Evolutionary conservation across 1,140 invertebrate species (phyloP), one percentile per base, ranked within the genome.

Genomic region (Paraescarpia echinospica): DNA sequence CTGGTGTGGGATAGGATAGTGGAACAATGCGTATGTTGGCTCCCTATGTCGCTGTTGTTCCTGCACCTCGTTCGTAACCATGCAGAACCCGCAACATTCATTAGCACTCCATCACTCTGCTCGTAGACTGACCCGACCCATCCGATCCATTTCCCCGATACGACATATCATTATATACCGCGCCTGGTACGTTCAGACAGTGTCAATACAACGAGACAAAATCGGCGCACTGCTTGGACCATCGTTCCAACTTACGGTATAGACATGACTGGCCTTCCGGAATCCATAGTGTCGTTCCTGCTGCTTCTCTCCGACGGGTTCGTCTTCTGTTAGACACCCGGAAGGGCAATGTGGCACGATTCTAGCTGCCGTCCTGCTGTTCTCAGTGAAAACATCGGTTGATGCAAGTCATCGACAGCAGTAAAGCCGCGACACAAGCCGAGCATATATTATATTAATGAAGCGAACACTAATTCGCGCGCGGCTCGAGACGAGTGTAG

Each of bases 371-470:
- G 48, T 51, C 48, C 48, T 51, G 59, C 0, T 77, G 59, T 77
- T 77, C 18, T 18, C 27, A 31, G 22, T 77, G 59, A 77, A 77
- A 18, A 18, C 48, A 18, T 9, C 48, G 48, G 48, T 8, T 4
- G 59, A 77, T 77, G 22, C 4, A 77, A 27, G 59, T 77, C 59
- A 18, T 5, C 0, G 59, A 22, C 8, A 77, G 27, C 59, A 5
- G 18, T 27, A 18, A 18, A 77, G 59, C 22, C 59, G 18, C 27
- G 59, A 77, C 59, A 27, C 59, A 14, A 12, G 22, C 59, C 59
- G 59, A 77, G 59, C 59, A 77, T 77, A 77, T 77, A 77, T 77
- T 77, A 77, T 77, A 77, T 77, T 77, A 77, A 77, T 77, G 59
- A 77, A 77, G 59, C 14, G 14, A 77, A 0, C 27, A 0, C 27